Evolutionary conservation across 1,140 invertebrate species (phyloP).

Genomic region (Pemphigus obesinymphae): DNA sequence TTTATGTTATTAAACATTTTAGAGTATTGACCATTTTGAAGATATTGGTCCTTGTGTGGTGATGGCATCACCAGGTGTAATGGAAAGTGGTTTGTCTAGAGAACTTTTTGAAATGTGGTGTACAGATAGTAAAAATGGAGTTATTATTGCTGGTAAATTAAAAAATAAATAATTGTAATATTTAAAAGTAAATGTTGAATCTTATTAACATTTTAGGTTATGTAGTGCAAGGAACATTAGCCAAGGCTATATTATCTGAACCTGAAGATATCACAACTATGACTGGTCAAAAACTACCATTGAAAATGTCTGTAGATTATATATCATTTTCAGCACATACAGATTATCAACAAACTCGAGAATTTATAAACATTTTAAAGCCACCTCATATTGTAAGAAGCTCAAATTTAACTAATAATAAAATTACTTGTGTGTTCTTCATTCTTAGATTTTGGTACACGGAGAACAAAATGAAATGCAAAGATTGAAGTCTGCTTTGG

Average conservation of each 20-base stretch:
- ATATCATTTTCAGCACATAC: slow-evolving; percentile 99
- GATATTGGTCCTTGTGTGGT: slow-evolving; percentile 98
- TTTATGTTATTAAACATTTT: slow-evolving; percentile 46
- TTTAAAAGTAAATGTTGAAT: slow-evolving; percentile 4
- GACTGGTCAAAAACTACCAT: slow-evolving; percentile 88
- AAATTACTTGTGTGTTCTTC: background rate
- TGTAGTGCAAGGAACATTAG: slow-evolving; percentile 97
- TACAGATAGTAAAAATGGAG: slow-evolving; percentile 94
- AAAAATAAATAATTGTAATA: background rate
- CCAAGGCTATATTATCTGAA: slow-evolving; percentile 95
- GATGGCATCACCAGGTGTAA: slow-evolving; percentile 99
- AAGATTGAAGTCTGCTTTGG: slow-evolving; percentile 86
- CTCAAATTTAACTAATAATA: background rate
- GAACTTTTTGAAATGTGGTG: slow-evolving; percentile 99
- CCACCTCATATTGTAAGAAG: slow-evolving; percentile 87
- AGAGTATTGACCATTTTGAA: slow-evolving; percentile 98
- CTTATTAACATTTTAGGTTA: slow-evolving; percentile 61
- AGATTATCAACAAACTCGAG: slow-evolving; percentile 97
- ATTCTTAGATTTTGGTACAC: slow-evolving; percentile 79
- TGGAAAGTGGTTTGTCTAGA: slow-evolving; percentile 95
- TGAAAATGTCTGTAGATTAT: slow-evolving; percentile 98
- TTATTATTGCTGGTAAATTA: slow-evolving; percentile 82
- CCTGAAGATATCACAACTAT: slow-evolving; percentile 96
- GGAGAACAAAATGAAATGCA: slow-evolving; percentile 99
- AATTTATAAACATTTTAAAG: slow-evolving; percentile 90